These are phyloP conservation scores for Achroia grisella DNA, from an alignment of 1,140 invertebrate genomes.

Conservation along the genomic window DNA sequence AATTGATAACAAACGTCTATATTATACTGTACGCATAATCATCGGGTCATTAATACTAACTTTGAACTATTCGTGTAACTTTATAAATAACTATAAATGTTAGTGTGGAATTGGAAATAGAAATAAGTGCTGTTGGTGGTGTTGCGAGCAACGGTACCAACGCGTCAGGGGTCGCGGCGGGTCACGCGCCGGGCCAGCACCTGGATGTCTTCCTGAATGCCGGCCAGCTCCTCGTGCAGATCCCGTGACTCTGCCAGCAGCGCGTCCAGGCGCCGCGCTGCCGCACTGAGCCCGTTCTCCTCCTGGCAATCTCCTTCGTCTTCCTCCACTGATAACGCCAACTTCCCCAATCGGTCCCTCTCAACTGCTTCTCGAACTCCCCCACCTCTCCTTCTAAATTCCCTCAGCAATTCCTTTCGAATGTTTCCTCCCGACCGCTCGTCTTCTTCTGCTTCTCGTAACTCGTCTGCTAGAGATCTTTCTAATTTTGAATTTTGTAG, in stretches of 20 bases:
- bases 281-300: slow-evolving; percentile 39
- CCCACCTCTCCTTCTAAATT: slow-evolving; percentile 35
- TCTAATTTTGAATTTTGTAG: slow-evolving; percentile 15
- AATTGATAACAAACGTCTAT: neutral
- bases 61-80: neutral
- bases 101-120: neutral
- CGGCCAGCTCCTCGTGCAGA: slow-evolving; percentile 61
- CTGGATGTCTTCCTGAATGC: slow-evolving; percentile 68
- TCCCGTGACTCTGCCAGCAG: slow-evolving; percentile 62
- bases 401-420: slow-evolving; percentile 30
- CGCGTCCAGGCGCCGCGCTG: slow-evolving; percentile 53
- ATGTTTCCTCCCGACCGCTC: slow-evolving; percentile 32
- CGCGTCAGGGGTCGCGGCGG: slow-evolving; percentile 54
- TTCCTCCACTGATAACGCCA: slow-evolving; percentile 66
- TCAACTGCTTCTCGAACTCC: slow-evolving; percentile 44
- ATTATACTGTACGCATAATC: too few relatives aligned
- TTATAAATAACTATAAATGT: neutral
- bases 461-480: slow-evolving; percentile 54
- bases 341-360: slow-evolving; percentile 53
- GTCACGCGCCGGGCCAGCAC: slow-evolving; percentile 62
- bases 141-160: slow-evolving; percentile 49
- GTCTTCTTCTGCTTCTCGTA: slow-evolving; percentile 55
- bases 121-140: slow-evolving; percentile 1
- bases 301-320: slow-evolving; percentile 38
- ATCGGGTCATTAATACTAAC: too few relatives aligned